Base-by-base conservation (phyloP, 2,888 invertebrate species). In the Pseudococcus longispinus region DNA sequence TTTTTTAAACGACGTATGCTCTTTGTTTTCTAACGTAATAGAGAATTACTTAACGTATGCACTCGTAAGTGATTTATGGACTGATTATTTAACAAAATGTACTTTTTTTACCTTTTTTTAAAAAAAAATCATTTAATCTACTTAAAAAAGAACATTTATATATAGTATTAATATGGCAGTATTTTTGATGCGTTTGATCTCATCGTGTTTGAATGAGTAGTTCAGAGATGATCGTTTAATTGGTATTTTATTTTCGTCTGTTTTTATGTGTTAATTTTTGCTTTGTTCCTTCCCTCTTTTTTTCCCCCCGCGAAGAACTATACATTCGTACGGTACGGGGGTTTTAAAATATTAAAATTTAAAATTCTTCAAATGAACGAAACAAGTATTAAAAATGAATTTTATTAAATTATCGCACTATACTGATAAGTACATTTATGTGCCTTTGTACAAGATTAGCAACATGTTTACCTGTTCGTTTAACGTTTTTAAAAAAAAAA, bases 391-490 rank as follows among this genome's bases (percentile, higher is more conserved):
- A 80, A 65, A 74, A 70, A 55, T 83, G 51, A 84, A 84, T 51
- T 51, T 60, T 82, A 44, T 60, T 84, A 46, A 55, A 55, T 51
- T 84, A 37, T 55, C 84, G 84, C 84, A 84, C 60, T 84, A 55
- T 84, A 60, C 84, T 84, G 18, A 80, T 80, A 80, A 51, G 84
- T 84, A 60, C 77, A 80, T 74, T 86, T 86, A 86, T 80, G 86
- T 86, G 86, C 86, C 86, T 86, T 86, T 86, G 70, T 86, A 86
- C 80, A 80, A 77, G 74, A 74, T 85, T 86, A 86, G 86, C 20
- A 86, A 86, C 86, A 51, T 86, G 86, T 86, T 86, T 86, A 86
- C 86, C 86, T 74, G 51, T 85, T 65, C 44, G 74, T 85, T 70
- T 85, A 42, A 85, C 15, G 11, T 84, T 37, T 55, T 84, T 60